Conservation (phyloP, 2,113 vertebrate genomes). For the Myrmecobius fasciatus region DNA sequence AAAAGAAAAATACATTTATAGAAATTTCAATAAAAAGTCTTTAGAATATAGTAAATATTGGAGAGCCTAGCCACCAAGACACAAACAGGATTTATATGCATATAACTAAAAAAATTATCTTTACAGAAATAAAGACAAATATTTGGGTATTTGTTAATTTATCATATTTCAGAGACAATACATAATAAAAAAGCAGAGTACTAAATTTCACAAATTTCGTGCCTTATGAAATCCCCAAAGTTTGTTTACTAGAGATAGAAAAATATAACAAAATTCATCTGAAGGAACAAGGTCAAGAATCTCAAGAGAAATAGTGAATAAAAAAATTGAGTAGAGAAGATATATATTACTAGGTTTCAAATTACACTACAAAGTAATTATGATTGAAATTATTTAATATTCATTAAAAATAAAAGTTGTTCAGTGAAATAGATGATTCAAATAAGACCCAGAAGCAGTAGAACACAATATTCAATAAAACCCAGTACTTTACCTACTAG, state of each 20-base stretch:
- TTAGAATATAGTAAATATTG: not conserved
- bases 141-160: not conserved
- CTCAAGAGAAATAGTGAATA: not conserved
- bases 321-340: not conserved
- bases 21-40: not conserved
- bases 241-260: not conserved
- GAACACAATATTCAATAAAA: too few relatives aligned
- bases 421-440: not conserved
- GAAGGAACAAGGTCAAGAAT: not conserved
- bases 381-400: not conserved
- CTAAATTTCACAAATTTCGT: not conserved
- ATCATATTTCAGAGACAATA: not conserved
- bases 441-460: not conserved
- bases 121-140: not conserved
- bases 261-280: not conserved
- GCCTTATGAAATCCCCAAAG: not conserved
- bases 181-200: not conserved
- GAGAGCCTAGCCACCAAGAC: not conserved
- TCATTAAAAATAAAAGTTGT: too few relatives aligned
- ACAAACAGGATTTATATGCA: not conserved
- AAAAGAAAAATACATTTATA: not conserved
- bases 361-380: not conserved
- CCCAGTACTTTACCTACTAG: too few relatives aligned
- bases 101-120: not conserved
- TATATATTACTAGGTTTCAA: not conserved